Conservation (phyloP, 2,797 vertebrate genomes). For the Taenioides sp. region DNA sequence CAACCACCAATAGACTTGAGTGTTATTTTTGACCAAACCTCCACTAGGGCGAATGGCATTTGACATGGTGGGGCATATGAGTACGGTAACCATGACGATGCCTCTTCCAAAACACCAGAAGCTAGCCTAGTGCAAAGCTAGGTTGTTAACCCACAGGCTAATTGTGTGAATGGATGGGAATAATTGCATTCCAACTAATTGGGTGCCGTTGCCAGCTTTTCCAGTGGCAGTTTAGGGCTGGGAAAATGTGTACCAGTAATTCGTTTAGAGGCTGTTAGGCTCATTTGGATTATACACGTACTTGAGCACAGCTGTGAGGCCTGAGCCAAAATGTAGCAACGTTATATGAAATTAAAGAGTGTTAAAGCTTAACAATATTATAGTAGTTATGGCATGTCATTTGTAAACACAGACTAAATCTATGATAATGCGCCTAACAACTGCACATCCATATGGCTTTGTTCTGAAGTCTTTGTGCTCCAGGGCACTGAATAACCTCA, state of each 20-base stretch:
- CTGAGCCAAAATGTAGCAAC: constrained; percentile 50
- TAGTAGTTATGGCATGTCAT: constrained; percentile 39
- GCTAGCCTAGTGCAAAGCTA: constrained; percentile 46
- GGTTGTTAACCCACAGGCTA: constrained; percentile 70
- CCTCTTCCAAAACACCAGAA: constrained; percentile 56
- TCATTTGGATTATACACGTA: constrained; percentile 74
- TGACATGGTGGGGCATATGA: constrained; percentile 50
- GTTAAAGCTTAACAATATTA: constrained; percentile 34
- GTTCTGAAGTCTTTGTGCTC: constrained; percentile 8
- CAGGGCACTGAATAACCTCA: constrained; percentile 46
- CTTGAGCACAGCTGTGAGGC: constrained; percentile 69
- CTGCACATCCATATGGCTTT: constrained; percentile 13
- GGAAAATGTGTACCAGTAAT: constrained; percentile 65
- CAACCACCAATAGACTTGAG: constrained; percentile 45
- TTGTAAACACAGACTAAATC: constrained; percentile 46
- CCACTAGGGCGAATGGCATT: constrained; percentile 41
- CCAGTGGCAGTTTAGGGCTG: constrained; percentile 67
- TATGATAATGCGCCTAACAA: constrained; percentile 31
- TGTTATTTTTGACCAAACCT: constrained; percentile 47
- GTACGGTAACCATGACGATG: constrained; percentile 59
- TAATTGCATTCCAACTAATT: constrained; percentile 76
- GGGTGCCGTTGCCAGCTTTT: constrained; percentile 69
- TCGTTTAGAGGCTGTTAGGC: constrained; percentile 68
- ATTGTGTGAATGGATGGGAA: constrained; percentile 73
- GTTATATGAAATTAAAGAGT: constrained; percentile 47